Percentiles rank a stretch among this genome's conserved stretches.
Conservation (phyloP, 1,140 invertebrate species). For the Thalassaphorura encarpata region DNA sequence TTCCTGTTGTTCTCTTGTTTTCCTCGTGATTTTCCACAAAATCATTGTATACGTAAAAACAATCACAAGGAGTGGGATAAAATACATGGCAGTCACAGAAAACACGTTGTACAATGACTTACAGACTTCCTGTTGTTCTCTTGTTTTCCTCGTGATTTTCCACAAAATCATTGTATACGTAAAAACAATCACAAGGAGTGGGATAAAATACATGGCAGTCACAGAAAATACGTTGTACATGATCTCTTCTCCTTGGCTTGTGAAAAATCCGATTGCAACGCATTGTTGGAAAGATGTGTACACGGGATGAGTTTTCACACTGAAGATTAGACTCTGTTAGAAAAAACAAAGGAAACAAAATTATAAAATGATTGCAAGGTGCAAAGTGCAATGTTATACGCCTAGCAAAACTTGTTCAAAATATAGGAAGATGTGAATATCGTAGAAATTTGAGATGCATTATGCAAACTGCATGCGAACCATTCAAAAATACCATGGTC, state of each 20-base stretch:
- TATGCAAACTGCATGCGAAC: no score
- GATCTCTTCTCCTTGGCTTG: conserved; percentile 46
- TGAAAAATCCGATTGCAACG: conserved; percentile 59
- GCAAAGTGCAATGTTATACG: no score
- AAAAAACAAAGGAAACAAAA: conserved; percentile 21
- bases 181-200: conserved; percentile 58
- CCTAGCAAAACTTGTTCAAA: background rate
- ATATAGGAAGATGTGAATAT: background rate
- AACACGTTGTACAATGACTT: conserved; percentile 56
- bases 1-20: conserved; percentile 18
- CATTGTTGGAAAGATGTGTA: conserved; percentile 56
- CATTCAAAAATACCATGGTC: no score
- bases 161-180: conserved; percentile 62
- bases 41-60: conserved; percentile 60
- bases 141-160: conserved; percentile 48
- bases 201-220: conserved; percentile 62
- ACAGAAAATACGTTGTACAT: conserved; percentile 66
- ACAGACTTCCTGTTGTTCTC: conserved; percentile 11
- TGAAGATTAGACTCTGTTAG: conserved; percentile 62
- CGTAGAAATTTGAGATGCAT: background rate
- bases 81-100: conserved; percentile 62
- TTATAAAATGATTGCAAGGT: conserved; percentile 5
- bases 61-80: conserved; percentile 61
- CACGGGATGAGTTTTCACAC: conserved; percentile 53
- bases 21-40: conserved; percentile 55